Percentiles rank a stretch among this genome's conserved stretches.
phyloP scores from a whole-genome alignment of 2,113 vertebrate species.

The Seriola aureovittata region DNA sequence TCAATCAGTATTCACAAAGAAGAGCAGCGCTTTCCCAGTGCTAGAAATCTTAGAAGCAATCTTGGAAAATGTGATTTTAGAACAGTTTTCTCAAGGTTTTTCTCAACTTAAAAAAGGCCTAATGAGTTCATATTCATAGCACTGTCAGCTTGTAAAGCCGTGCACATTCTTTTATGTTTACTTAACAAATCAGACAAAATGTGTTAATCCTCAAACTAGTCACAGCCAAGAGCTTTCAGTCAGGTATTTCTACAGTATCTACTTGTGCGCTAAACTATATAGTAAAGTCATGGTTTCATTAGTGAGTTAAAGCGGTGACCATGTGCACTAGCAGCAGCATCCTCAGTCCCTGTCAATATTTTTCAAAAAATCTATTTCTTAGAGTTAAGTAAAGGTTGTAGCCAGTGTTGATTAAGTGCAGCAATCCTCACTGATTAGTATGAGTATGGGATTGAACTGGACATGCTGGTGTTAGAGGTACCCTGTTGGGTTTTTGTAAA shows the following conservation, averaged over 20 bases:
- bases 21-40: conserved; percentile 16
- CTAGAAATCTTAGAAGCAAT: conserved; percentile 24
- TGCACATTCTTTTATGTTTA: not conserved
- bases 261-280: not conserved
- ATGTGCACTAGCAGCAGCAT: not conserved
- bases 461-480: not conserved
- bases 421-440: not conserved
- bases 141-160: not conserved
- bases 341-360: not conserved
- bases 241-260: not conserved
- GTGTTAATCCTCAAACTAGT: not conserved
- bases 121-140: not conserved
- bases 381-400: not conserved
- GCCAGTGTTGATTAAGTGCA: not conserved
- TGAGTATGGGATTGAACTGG: not conserved
- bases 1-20: conserved; percentile 45
- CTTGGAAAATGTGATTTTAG: not conserved
- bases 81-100: not conserved
- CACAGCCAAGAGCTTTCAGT: not conserved
- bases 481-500: not conserved
- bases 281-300: not conserved
- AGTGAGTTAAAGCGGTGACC: not conserved
- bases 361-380: not conserved
- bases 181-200: not conserved
- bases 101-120: not conserved